Conservation (phyloP, 1,140 invertebrate species). For the Drosophila takahashii region DNA sequence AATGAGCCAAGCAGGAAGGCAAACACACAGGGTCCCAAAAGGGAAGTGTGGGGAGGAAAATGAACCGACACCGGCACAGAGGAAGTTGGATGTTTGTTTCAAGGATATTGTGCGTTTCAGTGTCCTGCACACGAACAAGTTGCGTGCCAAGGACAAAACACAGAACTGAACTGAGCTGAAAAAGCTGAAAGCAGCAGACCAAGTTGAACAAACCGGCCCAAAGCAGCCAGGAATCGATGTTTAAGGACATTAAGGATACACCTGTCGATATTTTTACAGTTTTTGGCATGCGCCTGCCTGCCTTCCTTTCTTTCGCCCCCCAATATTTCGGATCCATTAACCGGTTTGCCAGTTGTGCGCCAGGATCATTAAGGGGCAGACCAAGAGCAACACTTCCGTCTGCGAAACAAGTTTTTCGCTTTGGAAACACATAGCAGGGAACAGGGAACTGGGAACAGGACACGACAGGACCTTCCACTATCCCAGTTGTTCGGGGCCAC, state of each 20-base stretch:
- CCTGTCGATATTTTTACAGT: conserved; percentile 82
- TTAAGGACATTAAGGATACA: conserved; percentile 80
- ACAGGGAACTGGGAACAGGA: neutral
- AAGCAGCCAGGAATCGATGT: conserved; percentile 61
- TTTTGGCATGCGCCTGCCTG: conserved; percentile 69
- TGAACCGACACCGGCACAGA: conserved; percentile 10
- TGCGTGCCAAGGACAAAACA: conserved; percentile 71
- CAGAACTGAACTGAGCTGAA: conserved; percentile 5
- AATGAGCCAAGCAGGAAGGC: conserved; percentile 45
- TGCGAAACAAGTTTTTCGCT: conserved; percentile 40
- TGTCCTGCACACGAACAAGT: conserved; percentile 67
- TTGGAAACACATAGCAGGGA: neutral
- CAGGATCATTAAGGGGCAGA: conserved; percentile 44
- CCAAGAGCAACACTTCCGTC: conserved; percentile 49
- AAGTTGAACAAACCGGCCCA: conserved; percentile 19
- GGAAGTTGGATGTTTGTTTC: conserved; percentile 54
- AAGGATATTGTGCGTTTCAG: conserved; percentile 69
- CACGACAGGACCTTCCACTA: conserved; percentile 43
- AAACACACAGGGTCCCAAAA: conserved; percentile 9
- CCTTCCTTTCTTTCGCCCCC: neutral
- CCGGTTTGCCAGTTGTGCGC: conserved; percentile 44
- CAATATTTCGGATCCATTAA: conserved; percentile 36
- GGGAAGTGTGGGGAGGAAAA: neutral
- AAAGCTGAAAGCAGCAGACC: conserved; percentile 26
- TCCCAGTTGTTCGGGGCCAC: conserved; percentile 43